A percentile compares a stretch with the other conserved stretches of the same genome.
These are phyloP conservation scores for Podiceps cristatus DNA, from an alignment of 2,113 vertebrate genomes.

Conservation along the genomic window DNA sequence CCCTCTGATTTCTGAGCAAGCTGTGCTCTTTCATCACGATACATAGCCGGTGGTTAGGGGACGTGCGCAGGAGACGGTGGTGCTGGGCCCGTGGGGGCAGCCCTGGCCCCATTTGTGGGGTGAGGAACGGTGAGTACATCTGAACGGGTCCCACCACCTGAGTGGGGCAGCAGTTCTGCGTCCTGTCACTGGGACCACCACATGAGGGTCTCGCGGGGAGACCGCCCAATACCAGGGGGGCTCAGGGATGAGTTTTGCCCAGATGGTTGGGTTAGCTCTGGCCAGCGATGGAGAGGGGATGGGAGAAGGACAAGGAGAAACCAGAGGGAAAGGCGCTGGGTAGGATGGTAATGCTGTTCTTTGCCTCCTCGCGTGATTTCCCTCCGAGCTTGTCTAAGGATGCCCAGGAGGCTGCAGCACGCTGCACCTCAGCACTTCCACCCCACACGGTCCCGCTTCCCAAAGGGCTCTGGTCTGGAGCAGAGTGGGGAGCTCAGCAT, in stretches of 20 bases:
- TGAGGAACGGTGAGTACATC: constrained; percentile 22
- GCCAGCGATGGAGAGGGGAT: background rate
- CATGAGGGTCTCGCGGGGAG: background rate
- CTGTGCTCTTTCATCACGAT: background rate
- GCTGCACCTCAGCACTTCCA: constrained; percentile 54
- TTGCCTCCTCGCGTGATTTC: background rate
- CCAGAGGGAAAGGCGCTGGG: background rate
- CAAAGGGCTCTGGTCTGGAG: background rate
- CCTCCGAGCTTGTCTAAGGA: constrained; percentile 39
- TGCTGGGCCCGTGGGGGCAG: background rate
- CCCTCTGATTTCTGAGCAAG: background rate
- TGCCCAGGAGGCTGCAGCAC: constrained; percentile 48
- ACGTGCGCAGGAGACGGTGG: background rate
- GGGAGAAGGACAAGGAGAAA: background rate
- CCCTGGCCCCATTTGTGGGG: fast-evolving
- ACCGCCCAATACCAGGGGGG: fast-evolving
- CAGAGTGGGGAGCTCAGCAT: background rate
- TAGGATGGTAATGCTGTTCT: background rate
- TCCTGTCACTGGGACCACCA: fast-evolving
- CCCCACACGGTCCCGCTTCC: background rate
- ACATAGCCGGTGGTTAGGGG: background rate
- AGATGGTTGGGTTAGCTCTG: background rate
- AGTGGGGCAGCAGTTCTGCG: background rate
- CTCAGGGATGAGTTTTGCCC: background rate
- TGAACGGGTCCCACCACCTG: background rate